A percentile compares a stretch with the other conserved stretches of the same genome.
phyloP scores from a whole-genome alignment of 35 echinoderm and acorn worm species.

The Eucidaris tribuloides region DNA sequence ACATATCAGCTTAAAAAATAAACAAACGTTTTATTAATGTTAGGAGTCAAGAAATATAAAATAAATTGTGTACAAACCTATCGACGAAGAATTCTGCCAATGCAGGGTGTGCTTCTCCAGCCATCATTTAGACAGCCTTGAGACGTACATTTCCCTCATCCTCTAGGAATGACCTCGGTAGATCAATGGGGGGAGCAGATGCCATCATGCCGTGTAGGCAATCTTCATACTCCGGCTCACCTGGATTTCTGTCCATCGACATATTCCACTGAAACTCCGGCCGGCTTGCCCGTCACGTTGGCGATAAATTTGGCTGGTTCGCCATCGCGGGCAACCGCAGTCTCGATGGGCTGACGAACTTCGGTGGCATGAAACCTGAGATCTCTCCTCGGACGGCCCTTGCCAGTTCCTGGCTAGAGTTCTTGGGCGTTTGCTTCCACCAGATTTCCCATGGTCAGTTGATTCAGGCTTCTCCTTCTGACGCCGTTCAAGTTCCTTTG shows the following conservation, averaged over 20 bases:
- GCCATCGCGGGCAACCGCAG: slow-evolving; percentile 61
- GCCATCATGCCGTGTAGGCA: slow-evolving; percentile 58
- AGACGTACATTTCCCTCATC: slow-evolving; percentile 85
- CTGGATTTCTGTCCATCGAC: slow-evolving; percentile 85
- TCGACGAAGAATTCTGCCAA: slow-evolving; percentile 78
- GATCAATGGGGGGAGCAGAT: slow-evolving; percentile 52
- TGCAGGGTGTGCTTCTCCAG: slow-evolving; percentile 79
- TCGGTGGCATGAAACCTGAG: slow-evolving; percentile 57
- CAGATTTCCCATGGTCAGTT: background rate
- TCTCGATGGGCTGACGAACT: slow-evolving; percentile 62
- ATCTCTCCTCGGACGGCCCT: slow-evolving; percentile 27
- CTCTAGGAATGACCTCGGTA: slow-evolving; percentile 94
- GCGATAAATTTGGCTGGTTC: slow-evolving; percentile 60
- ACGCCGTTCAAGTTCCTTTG: background rate
- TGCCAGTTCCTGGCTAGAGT: slow-evolving; percentile 59
- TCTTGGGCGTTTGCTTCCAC: slow-evolving; percentile 49
- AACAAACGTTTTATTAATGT: background rate
- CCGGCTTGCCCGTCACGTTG: slow-evolving; percentile 61
- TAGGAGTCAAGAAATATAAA: background rate
- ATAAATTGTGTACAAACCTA: slow-evolving; percentile 31
- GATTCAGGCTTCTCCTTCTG: background rate
- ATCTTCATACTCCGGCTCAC: slow-evolving; percentile 88
- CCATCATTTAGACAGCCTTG: slow-evolving; percentile 82
- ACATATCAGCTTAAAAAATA: background rate
- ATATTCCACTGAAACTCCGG: slow-evolving; percentile 78